These are phyloP conservation scores for Pelmatolapia mariae DNA, from an alignment of 2,113 vertebrate species.

Conservation along the genomic window DNA sequence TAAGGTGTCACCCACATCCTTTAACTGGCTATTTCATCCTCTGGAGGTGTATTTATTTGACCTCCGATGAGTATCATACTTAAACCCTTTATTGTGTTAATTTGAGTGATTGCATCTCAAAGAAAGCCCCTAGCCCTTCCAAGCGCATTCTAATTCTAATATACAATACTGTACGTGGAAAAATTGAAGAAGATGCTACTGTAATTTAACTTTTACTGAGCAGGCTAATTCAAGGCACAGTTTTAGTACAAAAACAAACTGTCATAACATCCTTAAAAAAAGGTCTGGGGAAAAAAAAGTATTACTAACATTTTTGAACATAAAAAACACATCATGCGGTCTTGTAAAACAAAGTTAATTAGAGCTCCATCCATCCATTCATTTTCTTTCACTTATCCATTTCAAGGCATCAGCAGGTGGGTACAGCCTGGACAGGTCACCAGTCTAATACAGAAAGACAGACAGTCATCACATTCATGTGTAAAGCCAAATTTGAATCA, in stretches of 20 bases:
- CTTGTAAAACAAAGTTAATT: not conserved
- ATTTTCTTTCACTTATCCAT: not conserved
- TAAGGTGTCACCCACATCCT: not conserved
- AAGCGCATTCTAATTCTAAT: not conserved
- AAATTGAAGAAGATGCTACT: not conserved
- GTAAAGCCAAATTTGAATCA: not conserved
- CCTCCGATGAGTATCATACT: not conserved
- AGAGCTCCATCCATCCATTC: not conserved
- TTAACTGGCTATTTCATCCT: not conserved
- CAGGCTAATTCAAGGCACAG: not conserved
- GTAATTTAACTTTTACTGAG: not conserved
- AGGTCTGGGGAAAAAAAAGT: fast-evolving
- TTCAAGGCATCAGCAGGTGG: not conserved
- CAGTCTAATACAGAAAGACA: not conserved
- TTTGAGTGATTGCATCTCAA: conserved; percentile 32
- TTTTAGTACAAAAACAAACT: not conserved
- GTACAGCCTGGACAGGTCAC: not conserved
- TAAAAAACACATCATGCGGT: not conserved
- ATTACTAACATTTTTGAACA: not conserved
- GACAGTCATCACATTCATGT: not conserved
- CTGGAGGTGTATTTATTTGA: conserved; percentile 9
- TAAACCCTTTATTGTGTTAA: conserved; percentile 24
- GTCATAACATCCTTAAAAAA: not conserved
- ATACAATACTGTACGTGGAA: not conserved
- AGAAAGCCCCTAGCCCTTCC: not conserved